Conservation (phyloP, 2,797 vertebrate species). For the Liasis olivaceus region DNA sequence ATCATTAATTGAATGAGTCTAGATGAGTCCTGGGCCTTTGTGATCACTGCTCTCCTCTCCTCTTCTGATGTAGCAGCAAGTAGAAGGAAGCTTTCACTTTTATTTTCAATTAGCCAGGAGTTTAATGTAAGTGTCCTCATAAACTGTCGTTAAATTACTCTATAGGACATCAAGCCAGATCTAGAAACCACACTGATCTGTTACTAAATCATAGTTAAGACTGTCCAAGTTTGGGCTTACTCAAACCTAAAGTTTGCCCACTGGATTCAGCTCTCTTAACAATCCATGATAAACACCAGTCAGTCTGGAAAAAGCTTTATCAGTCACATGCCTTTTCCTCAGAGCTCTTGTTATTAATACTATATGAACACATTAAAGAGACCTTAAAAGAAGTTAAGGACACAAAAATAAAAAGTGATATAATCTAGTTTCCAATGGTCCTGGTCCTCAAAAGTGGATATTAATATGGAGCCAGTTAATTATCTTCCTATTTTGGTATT, state of each 20-base stretch:
- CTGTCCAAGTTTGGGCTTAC: not conserved
- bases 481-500: not conserved
- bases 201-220: not conserved
- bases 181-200: not conserved
- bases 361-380: not conserved
- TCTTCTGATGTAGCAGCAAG: not conserved
- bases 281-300: not conserved
- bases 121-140: not conserved
- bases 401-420: not conserved
- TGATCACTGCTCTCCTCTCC: not conserved
- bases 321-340: not conserved
- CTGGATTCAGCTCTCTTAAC: not conserved
- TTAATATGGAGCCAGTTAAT: not conserved
- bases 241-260: not conserved
- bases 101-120: not conserved
- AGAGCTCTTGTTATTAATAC: not conserved
- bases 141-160: not conserved
- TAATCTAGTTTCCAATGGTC: not conserved
- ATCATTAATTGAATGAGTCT: too few species aligned
- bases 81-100: not conserved
- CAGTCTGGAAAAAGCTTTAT: not conserved
- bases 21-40: not conserved
- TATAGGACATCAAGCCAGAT: not conserved
- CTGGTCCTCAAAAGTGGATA: not conserved
- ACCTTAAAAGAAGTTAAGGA: not conserved